Conservation (phyloP, 1,140 invertebrate genomes). For the Cherax destructor region DNA sequence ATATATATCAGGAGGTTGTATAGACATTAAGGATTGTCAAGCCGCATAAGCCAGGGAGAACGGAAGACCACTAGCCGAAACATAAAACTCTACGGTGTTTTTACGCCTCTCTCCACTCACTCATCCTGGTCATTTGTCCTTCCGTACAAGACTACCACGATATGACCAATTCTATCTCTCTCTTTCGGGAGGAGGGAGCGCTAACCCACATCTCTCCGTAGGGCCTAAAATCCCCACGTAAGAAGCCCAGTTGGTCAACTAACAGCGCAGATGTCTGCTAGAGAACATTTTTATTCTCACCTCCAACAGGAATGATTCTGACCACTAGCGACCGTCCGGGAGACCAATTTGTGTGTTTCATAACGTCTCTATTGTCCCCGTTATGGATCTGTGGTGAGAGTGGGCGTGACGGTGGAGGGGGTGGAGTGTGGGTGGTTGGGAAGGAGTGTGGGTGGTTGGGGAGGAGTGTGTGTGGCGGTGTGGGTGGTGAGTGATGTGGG, state of each 20-base stretch:
- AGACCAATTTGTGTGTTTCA: constrained; percentile 31
- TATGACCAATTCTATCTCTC: constrained; percentile 54
- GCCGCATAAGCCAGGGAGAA: not conserved
- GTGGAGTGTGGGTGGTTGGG: too few relatives aligned
- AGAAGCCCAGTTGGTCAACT: not conserved
- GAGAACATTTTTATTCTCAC: too few relatives aligned
- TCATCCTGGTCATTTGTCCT: constrained; percentile 35
- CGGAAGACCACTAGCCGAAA: not conserved
- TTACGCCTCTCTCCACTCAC: constrained; percentile 46
- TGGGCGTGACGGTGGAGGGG: not conserved
- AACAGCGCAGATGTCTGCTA: too few relatives aligned
- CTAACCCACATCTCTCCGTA: not conserved
- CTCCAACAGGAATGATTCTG: constrained; percentile 20
- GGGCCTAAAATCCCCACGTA: not conserved
- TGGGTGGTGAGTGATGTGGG: too few relatives aligned
- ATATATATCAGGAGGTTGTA: too few relatives aligned
- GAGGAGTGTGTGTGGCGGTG: too few relatives aligned
- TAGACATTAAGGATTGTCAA: too few relatives aligned
- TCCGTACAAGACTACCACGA: constrained; percentile 41
- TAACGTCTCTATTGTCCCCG: constrained; percentile 28
- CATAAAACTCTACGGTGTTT: constrained; percentile 33
- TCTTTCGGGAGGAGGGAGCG: not conserved
- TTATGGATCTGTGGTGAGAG: not conserved
- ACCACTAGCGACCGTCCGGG: constrained; percentile 18
- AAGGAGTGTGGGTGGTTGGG: too few relatives aligned